phyloP scores from a whole-genome alignment of 2,797 vertebrate genomes.

The Hoplostethus atlanticus region DNA sequence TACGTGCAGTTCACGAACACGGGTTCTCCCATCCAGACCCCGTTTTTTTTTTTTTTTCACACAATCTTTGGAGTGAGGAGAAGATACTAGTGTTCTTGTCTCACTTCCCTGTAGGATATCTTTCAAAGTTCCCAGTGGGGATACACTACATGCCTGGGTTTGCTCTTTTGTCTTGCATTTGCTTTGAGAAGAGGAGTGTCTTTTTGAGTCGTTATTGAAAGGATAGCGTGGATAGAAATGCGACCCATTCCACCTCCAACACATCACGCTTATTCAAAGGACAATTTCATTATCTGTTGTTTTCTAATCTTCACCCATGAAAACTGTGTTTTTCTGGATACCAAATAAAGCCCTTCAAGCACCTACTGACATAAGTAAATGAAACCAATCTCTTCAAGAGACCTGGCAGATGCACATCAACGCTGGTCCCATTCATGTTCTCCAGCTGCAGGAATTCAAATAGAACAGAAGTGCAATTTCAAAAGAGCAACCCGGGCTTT shows the following conservation, averaged over 20 bases:
- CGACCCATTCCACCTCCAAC: not conserved
- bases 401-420: not conserved
- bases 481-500: slow-evolving; percentile 14
- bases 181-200: not conserved
- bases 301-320: too few relatives aligned
- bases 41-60: slow-evolving; percentile 8
- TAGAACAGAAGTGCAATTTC: slow-evolving; percentile 12
- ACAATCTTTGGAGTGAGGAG: slow-evolving; percentile 2
- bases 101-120: slow-evolving; percentile 12
- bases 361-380: not conserved
- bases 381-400: not conserved
- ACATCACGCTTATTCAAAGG: not conserved
- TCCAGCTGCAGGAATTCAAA: slow-evolving; percentile 52
- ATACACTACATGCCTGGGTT: not conserved
- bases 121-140: slow-evolving; percentile 10
- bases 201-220: too few relatives aligned
- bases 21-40: slow-evolving; percentile 12
- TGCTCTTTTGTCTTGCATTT: not conserved
- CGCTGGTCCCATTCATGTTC: slow-evolving; percentile 31
- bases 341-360: not conserved
- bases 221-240: not conserved
- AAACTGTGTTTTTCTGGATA: too few relatives aligned
- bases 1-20: slow-evolving; percentile 22
- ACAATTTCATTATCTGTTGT: too few relatives aligned
- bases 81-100: slow-evolving; percentile 12